Evolutionary conservation across 2,888 invertebrate genomes (phyloP).

Genomic region (Pachydiplax longipennis): DNA sequence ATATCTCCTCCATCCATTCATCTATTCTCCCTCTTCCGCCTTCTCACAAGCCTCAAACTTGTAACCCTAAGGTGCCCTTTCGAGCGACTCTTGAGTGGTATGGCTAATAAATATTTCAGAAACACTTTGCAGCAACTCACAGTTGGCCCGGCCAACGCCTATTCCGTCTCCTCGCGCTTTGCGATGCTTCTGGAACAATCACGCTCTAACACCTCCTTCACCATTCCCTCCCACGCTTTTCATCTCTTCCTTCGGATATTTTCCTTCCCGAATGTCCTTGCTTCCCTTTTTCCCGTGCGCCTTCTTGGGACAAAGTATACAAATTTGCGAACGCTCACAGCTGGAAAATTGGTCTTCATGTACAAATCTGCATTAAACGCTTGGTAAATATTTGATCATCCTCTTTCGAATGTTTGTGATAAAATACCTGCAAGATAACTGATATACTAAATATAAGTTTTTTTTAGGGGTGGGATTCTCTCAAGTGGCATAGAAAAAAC

Average conservation of each 20-base stretch:
- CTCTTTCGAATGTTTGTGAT: too few species aligned
- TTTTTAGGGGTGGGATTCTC: too few species aligned
- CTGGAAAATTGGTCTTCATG: too few species aligned
- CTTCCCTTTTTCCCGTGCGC: background rate
- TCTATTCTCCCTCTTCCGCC: background rate
- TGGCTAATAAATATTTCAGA: conserved; percentile 48
- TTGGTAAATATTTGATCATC: too few species aligned
- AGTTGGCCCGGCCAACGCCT: background rate
- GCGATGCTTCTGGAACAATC: background rate
- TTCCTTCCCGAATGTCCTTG: background rate
- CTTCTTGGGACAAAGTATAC: background rate
- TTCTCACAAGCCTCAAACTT: background rate
- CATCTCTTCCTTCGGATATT: background rate
- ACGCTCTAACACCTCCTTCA: background rate
- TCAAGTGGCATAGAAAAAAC: too few species aligned
- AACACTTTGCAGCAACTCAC: conserved; percentile 48
- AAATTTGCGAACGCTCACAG: too few species aligned
- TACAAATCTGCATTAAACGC: too few species aligned
- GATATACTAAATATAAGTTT: too few species aligned
- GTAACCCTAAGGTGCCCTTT: conserved; percentile 4
- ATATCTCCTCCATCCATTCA: background rate
- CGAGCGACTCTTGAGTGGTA: conserved; percentile 13
- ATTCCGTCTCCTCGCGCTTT: background rate
- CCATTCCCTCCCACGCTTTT: background rate
- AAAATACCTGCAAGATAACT: too few species aligned